phyloP scores from a whole-genome alignment of 2,888 invertebrate genomes.

The Drosophila quinaria region DNA sequence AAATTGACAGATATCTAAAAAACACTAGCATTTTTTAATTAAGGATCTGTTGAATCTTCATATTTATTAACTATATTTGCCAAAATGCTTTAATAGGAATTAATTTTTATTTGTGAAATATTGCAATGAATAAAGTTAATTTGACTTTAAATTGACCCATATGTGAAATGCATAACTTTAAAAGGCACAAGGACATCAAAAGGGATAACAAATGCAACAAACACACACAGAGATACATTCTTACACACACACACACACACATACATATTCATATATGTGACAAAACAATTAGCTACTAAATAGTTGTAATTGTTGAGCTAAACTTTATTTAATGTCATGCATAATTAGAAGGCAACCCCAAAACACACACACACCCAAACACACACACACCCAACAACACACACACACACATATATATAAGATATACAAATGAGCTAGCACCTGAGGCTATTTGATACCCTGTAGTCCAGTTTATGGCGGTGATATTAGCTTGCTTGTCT shows the following conservation, averaged over 20 bases:
- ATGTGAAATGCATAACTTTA: background rate
- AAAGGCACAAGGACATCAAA: background rate
- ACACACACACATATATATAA: slow-evolving; percentile 3
- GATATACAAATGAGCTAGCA: slow-evolving; percentile 30
- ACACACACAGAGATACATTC: background rate
- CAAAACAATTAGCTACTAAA: slow-evolving; percentile 74
- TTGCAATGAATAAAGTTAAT: too few relatives aligned
- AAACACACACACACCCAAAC: slow-evolving; percentile 3
- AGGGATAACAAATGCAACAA: slow-evolving; percentile 4
- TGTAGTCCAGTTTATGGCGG: background rate
- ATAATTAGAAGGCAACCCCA: slow-evolving; percentile 64
- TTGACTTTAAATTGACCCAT: background rate
- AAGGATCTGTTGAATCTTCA: too few relatives aligned
- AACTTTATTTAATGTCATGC: slow-evolving; percentile 76
- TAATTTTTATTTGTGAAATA: too few relatives aligned
- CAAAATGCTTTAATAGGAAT: too few relatives aligned
- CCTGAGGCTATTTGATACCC: slow-evolving; percentile 47
- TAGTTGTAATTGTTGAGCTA: slow-evolving; percentile 79
- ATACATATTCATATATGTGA: slow-evolving; percentile 14
- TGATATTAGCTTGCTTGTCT: background rate
- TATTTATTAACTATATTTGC: too few relatives aligned
- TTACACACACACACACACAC: slow-evolving; percentile 5
- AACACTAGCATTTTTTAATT: too few relatives aligned
- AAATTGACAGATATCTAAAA: too few relatives aligned
- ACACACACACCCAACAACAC: too few relatives aligned